Percentiles rank a stretch among this genome's conserved stretches.
Evolutionary conservation across 2,888 invertebrate species (phyloP).

Genomic region (Plebejus anna): DNA sequence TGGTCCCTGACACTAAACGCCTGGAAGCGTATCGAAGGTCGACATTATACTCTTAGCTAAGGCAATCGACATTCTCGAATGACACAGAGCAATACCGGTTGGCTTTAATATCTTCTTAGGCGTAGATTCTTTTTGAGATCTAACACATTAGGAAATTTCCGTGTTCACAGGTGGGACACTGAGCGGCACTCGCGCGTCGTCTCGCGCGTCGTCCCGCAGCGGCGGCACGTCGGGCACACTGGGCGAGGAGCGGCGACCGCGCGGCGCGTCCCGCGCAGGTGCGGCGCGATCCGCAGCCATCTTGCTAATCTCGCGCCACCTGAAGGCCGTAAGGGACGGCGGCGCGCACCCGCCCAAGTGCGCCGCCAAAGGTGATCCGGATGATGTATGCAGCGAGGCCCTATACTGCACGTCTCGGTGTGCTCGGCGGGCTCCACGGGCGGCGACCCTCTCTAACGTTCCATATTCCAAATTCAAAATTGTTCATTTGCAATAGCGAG

Average conservation of each 20-base stretch:
- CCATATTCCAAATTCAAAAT: not conserved
- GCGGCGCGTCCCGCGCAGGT: conserved; percentile 92
- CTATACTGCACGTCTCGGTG: conserved; percentile 70
- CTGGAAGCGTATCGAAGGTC: too few species aligned
- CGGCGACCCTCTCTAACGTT: conserved; percentile 45
- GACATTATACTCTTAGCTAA: too few species aligned
- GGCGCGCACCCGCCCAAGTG: conserved; percentile 78
- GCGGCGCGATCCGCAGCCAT: conserved; percentile 96
- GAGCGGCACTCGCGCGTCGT: conserved; percentile 71
- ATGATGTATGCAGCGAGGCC: conserved; percentile 75
- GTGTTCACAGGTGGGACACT: conserved; percentile 76
- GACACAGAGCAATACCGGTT: too few species aligned
- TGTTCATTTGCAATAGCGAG: not conserved
- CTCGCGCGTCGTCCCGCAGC: conserved; percentile 73
- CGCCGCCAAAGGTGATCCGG: conserved; percentile 80
- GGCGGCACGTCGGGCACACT: conserved; percentile 70
- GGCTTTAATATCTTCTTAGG: too few species aligned
- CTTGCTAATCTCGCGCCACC: conserved; percentile 95
- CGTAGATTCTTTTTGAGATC: not conserved
- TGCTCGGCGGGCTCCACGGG: conserved; percentile 48
- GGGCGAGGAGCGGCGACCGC: conserved; percentile 61
- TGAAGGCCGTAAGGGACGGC: conserved; percentile 81
- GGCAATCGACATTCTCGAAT: too few species aligned
- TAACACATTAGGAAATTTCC: not conserved
- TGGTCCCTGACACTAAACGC: too few species aligned